Evolutionary conservation across 1,140 invertebrate species (phyloP).

Genomic region (Papilio xuthus): DNA sequence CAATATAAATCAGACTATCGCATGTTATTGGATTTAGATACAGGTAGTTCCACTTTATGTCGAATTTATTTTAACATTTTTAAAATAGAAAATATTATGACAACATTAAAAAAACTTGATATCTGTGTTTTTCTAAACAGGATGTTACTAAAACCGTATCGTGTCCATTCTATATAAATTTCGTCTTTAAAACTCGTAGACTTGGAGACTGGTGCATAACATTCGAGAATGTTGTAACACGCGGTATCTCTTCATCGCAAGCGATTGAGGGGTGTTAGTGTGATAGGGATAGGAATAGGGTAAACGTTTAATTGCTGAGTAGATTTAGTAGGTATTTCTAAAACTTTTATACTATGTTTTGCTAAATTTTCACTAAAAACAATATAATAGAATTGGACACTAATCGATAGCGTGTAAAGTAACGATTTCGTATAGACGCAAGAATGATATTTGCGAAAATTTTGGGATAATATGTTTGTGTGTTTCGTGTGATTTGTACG

Average conservation of each 20-base stretch:
- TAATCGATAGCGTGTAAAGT: constrained; percentile 56
- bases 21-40: constrained; percentile 38
- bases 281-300: constrained; percentile 70
- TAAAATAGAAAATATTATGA: constrained; percentile 37
- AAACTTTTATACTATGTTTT: constrained; percentile 82
- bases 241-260: constrained; percentile 61
- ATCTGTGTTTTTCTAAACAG: constrained; percentile 41
- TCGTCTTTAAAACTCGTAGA: constrained; percentile 59
- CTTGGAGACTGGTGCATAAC: constrained; percentile 69
- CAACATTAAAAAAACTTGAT: constrained; percentile 30
- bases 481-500: constrained; percentile 45
- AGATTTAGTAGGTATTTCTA: constrained; percentile 78
- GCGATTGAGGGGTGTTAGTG: constrained; percentile 53
- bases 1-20: constrained; percentile 33
- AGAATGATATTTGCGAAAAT: constrained; percentile 51
- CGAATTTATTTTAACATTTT: constrained; percentile 60
- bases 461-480: constrained; percentile 46
- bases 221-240: constrained; percentile 47
- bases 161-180: constrained; percentile 67
- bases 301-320: constrained; percentile 76
- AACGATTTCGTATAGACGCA: constrained; percentile 48
- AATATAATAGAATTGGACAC: constrained; percentile 76
- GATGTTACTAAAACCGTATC: constrained; percentile 45
- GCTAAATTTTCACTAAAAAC: constrained; percentile 80
- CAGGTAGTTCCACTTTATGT: constrained; percentile 38